phyloP scores from a whole-genome alignment of 2,797 vertebrate species.

The Clarias fuscus region DNA sequence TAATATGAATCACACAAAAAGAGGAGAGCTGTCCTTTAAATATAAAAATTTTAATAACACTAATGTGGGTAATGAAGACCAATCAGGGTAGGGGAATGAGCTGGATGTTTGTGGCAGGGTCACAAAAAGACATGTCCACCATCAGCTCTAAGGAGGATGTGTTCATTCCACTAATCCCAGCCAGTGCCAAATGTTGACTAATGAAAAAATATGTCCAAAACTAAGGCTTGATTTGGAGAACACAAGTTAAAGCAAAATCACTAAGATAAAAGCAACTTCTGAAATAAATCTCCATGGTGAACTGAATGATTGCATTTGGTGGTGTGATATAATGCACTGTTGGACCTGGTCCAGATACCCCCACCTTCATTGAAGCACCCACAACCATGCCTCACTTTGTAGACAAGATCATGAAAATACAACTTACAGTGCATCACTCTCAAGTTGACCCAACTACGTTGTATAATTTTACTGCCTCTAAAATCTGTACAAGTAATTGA shows the following conservation, averaged over 20 bases:
- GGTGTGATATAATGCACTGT: constrained; percentile 64
- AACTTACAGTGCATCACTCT: background rate
- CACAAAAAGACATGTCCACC: constrained; percentile 54
- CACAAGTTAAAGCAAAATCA: constrained; percentile 56
- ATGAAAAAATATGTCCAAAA: constrained; percentile 45
- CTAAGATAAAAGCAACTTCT: constrained; percentile 74
- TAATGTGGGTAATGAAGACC: constrained; percentile 54
- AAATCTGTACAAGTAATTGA: constrained; percentile 42
- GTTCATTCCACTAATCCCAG: constrained; percentile 55
- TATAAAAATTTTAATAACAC: constrained; percentile 76
- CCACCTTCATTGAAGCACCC: constrained; percentile 16
- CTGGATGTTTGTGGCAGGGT: constrained; percentile 48
- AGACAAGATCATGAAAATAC: constrained; percentile 11
- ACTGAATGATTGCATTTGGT: constrained; percentile 60
- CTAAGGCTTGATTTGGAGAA: constrained; percentile 50
- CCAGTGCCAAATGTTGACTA: constrained; percentile 33
- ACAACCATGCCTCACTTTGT: background rate
- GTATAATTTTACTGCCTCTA: constrained; percentile 24
- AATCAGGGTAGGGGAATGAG: background rate
- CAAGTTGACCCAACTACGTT: constrained; percentile 13
- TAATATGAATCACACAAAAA: constrained; percentile 85
- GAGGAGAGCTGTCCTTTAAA: constrained; percentile 81
- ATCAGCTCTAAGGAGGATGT: constrained; percentile 59
- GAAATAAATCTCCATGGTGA: constrained; percentile 66
- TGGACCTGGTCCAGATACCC: constrained; percentile 66